Base-by-base conservation (phyloP, 2,797 vertebrate genomes). In the Tachyglossus aculeatus region DNA sequence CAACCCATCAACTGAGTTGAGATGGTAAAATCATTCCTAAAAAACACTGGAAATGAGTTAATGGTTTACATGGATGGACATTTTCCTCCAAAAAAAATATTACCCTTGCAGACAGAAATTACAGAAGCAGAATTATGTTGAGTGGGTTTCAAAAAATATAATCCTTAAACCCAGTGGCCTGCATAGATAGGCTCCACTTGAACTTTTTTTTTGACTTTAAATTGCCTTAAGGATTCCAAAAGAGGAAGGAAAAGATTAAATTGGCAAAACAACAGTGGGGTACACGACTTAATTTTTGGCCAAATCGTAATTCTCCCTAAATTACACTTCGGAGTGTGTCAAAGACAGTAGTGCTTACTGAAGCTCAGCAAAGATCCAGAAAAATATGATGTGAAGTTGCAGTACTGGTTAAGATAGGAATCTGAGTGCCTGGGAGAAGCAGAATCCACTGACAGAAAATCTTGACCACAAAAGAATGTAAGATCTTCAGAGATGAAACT, bases 1-100 rank as follows among this genome's bases (percentile, higher is more conserved):
- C 82, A 85, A 82, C 64, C 73, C 80, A 81, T 80, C 75, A 74
- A 57, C 43, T 79, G 68, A 40, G 62, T 54, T 71, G 48, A 83
- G 78, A 66, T 12, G 68, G 67, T 80, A 80, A 74, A 80, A 78
- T n/a, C n/a, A n/a, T n/a, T n/a, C n/a, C n/a, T n/a, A n/a, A n/a
- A n/a, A n/a, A n/a, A n/a, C n/a, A n/a, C n/a, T n/a, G n/a, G n/a
- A n/a, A n/a, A n/a, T n/a, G n/a, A n/a, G n/a, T n/a, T n/a, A n/a
- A n/a, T n/a, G n/a, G n/a, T n/a, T n/a, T n/a, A n/a, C n/a, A n/a
- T n/a, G n/a, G n/a, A n/a, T n/a, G n/a, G n/a, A n/a, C 3, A 9
- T 16, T 27, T 27, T 33, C 45, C 56, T 24, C 68, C 72, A 57
- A 76, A 53, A 25, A 44, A 83, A 78, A 66, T 72, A n/a, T n/a